Conservation (phyloP, 1,140 invertebrate genomes). For the Listronotus bonariensis region DNA sequence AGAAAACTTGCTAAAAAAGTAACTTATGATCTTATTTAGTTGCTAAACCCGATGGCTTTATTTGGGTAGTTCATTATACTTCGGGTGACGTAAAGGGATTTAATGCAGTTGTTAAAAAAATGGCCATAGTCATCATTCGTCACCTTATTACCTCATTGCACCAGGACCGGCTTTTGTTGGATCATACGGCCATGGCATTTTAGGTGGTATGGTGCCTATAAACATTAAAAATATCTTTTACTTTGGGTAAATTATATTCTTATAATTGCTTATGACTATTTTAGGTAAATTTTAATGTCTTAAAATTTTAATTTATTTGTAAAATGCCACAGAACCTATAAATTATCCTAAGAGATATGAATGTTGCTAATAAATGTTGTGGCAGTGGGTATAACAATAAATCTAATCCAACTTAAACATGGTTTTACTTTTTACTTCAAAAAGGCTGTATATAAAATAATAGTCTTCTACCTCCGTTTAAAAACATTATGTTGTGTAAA, state of each 20-base stretch:
- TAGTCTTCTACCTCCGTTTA: no score
- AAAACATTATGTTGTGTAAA: no score
- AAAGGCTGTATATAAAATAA: no score
- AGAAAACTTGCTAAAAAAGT: no score
- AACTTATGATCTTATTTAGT: slow-evolving; percentile 57
- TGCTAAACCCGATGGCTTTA: slow-evolving; percentile 64
- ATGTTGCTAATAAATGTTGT: not conserved
- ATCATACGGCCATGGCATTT: not conserved
- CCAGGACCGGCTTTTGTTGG: not conserved
- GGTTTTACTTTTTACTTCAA: no score
- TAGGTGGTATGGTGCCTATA: slow-evolving; percentile 5
- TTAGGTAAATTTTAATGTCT: no score
- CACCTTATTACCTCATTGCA: not conserved
- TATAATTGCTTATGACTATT: no score
- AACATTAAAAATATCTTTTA: slow-evolving; percentile 2
- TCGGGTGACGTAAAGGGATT: slow-evolving; percentile 66
- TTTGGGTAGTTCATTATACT: slow-evolving; percentile 64
- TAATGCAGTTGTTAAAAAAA: slow-evolving; percentile 65
- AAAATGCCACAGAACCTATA: not conserved
- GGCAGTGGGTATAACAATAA: no score
- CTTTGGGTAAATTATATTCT: not conserved
- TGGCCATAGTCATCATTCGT: slow-evolving; percentile 48
- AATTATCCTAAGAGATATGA: not conserved
- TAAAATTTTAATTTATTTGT: no score
- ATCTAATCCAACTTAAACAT: no score